A percentile compares a stretch with the other conserved stretches of the same genome.
Evolutionary conservation across 2,113 vertebrate species (phyloP).

Genomic region (Trinectes maculatus): DNA sequence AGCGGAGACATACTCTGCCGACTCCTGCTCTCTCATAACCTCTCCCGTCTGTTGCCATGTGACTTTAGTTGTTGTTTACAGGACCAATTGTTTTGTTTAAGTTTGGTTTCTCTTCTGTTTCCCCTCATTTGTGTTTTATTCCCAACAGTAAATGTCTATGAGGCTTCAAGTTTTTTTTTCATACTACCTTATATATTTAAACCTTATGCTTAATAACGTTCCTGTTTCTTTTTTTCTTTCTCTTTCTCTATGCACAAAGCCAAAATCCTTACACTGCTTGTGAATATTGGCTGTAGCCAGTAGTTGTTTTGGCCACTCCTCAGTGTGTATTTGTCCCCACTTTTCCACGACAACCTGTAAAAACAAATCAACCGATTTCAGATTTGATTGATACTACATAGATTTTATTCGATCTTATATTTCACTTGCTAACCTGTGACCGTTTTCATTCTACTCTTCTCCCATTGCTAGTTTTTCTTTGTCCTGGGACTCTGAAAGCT

Average conservation of each 20-base stretch:
- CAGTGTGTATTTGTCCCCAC: slow-evolving; percentile 72
- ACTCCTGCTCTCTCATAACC: slow-evolving; percentile 80
- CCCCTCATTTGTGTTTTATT: slow-evolving; percentile 76
- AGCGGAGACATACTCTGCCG: slow-evolving; percentile 66
- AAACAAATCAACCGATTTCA: slow-evolving; percentile 71
- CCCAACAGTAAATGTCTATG: slow-evolving; percentile 76
- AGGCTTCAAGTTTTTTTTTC: slow-evolving; percentile 79
- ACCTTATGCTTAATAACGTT: slow-evolving; percentile 75
- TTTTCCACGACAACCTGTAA: slow-evolving; percentile 76
- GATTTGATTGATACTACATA: slow-evolving; percentile 31
- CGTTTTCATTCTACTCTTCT: slow-evolving; percentile 88
- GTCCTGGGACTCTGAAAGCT: slow-evolving; percentile 98
- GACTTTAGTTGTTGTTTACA: slow-evolving; percentile 83
- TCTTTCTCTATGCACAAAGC: slow-evolving; percentile 77
- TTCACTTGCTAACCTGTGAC: slow-evolving; percentile 60
- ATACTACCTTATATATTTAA: slow-evolving; percentile 62
- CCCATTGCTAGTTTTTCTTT: slow-evolving; percentile 98
- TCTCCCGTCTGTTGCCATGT: slow-evolving; percentile 77
- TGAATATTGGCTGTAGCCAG: slow-evolving; percentile 76
- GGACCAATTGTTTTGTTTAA: slow-evolving; percentile 74
- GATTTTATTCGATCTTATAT: slow-evolving; percentile 24
- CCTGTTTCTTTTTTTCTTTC: slow-evolving; percentile 75
- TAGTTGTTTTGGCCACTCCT: slow-evolving; percentile 75
- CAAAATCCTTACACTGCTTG: slow-evolving; percentile 73
- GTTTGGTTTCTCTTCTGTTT: slow-evolving; percentile 71